phyloP scores from a whole-genome alignment of 1,140 invertebrate genomes.

The Leptinotarsa defecta region DNA sequence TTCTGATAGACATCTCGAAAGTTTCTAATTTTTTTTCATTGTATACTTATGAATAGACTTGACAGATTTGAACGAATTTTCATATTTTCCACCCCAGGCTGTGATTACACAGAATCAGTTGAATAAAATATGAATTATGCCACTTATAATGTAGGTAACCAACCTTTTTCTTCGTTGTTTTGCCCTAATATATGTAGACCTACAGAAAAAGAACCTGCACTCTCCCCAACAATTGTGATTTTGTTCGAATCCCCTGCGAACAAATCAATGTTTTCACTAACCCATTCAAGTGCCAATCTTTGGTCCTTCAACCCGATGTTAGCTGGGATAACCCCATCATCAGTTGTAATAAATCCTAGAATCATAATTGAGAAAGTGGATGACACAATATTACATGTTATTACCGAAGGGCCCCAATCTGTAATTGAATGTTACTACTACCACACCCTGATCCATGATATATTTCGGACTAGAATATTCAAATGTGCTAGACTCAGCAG shows the following conservation, averaged over 20 bases:
- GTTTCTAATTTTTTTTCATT: no score
- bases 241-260: conserved; percentile 74
- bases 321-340: conserved; percentile 63
- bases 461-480: conserved; percentile 1
- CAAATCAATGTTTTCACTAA: conserved; percentile 67
- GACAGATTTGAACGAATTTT: no score
- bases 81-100: no score
- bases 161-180: conserved; percentile 59
- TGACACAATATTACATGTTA: neutral
- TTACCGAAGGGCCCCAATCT: neutral
- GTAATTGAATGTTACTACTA: no score
- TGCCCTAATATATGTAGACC: conserved; percentile 69
- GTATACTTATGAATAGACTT: no score
- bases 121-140: no score
- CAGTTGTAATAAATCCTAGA: conserved; percentile 61
- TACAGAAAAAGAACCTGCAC: conserved; percentile 68
- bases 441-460: neutral
- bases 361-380: neutral
- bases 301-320: conserved; percentile 77
- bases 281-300: conserved; percentile 70
- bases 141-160: no score
- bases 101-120: no score
- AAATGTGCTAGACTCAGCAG: neutral
- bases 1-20: no score
- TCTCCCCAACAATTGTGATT: conserved; percentile 71